Evolutionary conservation across 2,797 vertebrate species (phyloP).

Genomic region (Vespertilio murinus): DNA sequence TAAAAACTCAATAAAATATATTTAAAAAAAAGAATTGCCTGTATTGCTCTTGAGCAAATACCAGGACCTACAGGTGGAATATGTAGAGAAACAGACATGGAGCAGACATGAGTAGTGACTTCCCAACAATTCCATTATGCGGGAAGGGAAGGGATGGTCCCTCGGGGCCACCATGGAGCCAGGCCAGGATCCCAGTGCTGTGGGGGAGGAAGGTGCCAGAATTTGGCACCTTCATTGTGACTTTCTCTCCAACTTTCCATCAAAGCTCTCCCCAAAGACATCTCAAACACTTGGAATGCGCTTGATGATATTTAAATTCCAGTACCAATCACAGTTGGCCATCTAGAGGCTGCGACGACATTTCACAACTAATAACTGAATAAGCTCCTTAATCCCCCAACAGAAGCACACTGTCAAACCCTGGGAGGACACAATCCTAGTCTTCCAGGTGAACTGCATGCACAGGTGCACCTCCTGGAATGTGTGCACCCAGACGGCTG

Average conservation of each 20-base stretch:
- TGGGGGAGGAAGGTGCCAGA: accelerated
- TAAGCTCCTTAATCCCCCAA: conserved; percentile 50
- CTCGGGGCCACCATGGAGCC: background rate
- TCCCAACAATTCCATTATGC: too few species aligned
- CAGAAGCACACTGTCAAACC: background rate
- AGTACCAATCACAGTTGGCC: conserved; percentile 34
- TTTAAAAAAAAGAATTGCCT: too few species aligned
- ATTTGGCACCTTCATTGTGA: background rate
- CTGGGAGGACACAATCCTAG: accelerated
- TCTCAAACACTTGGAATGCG: conserved; percentile 9
- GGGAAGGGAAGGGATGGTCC: background rate
- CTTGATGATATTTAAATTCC: conserved; percentile 52
- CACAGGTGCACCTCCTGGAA: background rate
- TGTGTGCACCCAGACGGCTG: background rate
- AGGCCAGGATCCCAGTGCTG: too few species aligned
- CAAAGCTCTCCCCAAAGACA: background rate
- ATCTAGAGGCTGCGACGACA: conserved; percentile 35
- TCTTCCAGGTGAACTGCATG: background rate
- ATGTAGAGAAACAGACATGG: background rate
- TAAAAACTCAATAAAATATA: too few species aligned
- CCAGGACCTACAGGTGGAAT: background rate
- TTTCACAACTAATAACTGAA: conserved; percentile 66
- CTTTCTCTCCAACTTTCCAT: background rate
- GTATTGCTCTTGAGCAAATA: background rate
- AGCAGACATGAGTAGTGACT: background rate